Percentiles rank a stretch among this genome's conserved stretches.
phyloP scores from a whole-genome alignment of 2,113 vertebrate genomes.

The Lycaon pictus region DNA sequence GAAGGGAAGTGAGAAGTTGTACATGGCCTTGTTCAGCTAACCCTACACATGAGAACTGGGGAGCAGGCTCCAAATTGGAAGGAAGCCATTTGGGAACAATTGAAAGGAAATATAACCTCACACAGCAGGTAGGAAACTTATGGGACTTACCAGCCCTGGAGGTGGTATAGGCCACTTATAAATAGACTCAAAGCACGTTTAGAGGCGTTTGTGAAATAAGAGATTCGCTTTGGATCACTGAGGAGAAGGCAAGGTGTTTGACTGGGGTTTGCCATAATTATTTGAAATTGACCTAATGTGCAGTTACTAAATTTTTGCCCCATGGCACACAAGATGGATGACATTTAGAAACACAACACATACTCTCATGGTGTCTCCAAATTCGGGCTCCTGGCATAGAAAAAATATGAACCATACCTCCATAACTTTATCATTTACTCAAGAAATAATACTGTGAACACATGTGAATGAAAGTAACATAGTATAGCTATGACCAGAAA shows the following conservation, averaged over 20 bases:
- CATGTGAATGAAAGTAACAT: neutral
- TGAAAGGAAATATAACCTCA: constrained; percentile 67
- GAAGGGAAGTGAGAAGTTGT: constrained; percentile 45
- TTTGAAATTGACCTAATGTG: neutral
- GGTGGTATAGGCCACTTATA: constrained; percentile 56
- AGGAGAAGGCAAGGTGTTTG: constrained; percentile 16
- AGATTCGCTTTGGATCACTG: neutral
- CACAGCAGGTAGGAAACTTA: constrained; percentile 54
- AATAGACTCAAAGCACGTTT: constrained; percentile 70
- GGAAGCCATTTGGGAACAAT: constrained; percentile 39
- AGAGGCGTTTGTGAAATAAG: constrained; percentile 49
- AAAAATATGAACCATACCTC: neutral
- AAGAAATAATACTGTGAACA: neutral
- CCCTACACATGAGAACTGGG: neutral
- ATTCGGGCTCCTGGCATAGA: neutral
- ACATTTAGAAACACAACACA: neutral
- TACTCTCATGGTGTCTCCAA: neutral
- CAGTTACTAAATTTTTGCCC: neutral
- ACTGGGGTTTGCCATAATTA: neutral
- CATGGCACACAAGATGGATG: neutral
- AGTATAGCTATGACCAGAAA: neutral
- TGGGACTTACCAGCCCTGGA: constrained; percentile 38
- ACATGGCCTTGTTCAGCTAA: neutral
- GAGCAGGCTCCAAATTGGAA: constrained; percentile 60
- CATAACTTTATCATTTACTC: neutral